phyloP scores from a whole-genome alignment of 2,113 vertebrate genomes.

The Sphyrna mokarran region DNA sequence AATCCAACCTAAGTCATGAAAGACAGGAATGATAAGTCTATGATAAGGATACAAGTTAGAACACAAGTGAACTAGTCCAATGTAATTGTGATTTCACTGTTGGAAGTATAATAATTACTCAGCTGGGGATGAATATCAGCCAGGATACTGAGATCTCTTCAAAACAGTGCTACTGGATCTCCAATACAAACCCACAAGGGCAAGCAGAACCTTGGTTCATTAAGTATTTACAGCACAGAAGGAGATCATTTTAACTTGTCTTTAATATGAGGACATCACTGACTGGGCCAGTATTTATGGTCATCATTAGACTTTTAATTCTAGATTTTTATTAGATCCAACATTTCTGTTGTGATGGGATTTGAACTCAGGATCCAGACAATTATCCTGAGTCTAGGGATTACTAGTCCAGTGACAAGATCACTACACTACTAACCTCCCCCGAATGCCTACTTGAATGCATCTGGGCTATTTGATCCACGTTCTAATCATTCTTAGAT shows the following conservation, averaged over 20 bases:
- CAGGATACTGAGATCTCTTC: background rate
- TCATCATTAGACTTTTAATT: too few relatives aligned
- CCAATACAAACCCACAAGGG: background rate
- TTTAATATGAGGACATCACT: too few relatives aligned
- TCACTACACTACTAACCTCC: too few relatives aligned
- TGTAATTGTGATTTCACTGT: background rate
- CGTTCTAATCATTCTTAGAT: background rate
- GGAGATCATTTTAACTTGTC: too few relatives aligned
- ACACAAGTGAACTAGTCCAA: background rate
- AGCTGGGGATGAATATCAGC: background rate
- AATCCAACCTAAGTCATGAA: background rate
- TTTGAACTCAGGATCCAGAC: too few relatives aligned
- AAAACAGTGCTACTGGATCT: background rate
- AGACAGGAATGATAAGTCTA: background rate
- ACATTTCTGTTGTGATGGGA: too few relatives aligned
- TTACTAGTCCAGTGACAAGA: too few relatives aligned
- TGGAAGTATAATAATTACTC: background rate
- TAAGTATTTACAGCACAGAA: background rate
- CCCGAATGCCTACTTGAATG: too few relatives aligned
- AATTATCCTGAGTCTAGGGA: too few relatives aligned
- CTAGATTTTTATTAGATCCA: too few relatives aligned
- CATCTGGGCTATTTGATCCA: background rate
- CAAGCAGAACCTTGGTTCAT: background rate
- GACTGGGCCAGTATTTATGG: too few relatives aligned
- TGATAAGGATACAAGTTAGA: background rate